Base-by-base conservation (phyloP, 2,888 invertebrate genomes). In the Athetis lepigone region DNA sequence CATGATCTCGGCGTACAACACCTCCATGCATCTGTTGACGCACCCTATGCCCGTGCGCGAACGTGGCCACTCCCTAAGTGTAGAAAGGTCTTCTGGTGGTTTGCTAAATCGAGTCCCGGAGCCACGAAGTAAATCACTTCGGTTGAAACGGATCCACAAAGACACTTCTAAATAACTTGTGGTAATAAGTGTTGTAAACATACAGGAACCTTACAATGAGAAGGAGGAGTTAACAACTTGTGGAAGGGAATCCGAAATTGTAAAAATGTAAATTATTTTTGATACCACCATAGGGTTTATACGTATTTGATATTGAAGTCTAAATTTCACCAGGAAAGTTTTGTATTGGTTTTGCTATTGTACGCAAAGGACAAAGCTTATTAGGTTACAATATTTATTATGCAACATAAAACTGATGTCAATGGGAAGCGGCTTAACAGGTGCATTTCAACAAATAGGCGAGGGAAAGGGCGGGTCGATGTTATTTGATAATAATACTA, bases 71-170 rank as follows among this genome's bases (percentile, higher is more conserved):
- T 95, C 94, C 0, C 83, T 94, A 1, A 87, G 90, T 61, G 89
- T 93, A 0, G 93, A 94, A 55, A 82, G 88, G 37, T 79, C 89
- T 2, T 86, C 92, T 1, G 88, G 85, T 1, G 88, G 85, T 0
- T 68, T 92, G 9, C 74, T 91, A 0, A 83, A 82, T 4, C 74
- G 86, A 4, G 69, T 84, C n/a, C 64, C 87, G 2, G 90, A 92
- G 57, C 93, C 93, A 1, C 86, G 94, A 4, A 94, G 94, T 75
- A 93, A 92, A 77, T 95, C 94, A 4, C 85, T 95, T 11, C 89
- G 94, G n/a, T 61, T 93, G 25, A 93, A 94, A 71, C 87, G 85
- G 69, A 52, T 79, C 18, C 73, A 81, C 25, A 88, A 84, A 77
- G 85, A 89, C 47, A 65, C 59, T 51, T 79, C 80, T 29, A 83